Evolutionary conservation across 2,888 invertebrate species (phyloP).

Genomic region (Branchipolynoe longqiensis): DNA sequence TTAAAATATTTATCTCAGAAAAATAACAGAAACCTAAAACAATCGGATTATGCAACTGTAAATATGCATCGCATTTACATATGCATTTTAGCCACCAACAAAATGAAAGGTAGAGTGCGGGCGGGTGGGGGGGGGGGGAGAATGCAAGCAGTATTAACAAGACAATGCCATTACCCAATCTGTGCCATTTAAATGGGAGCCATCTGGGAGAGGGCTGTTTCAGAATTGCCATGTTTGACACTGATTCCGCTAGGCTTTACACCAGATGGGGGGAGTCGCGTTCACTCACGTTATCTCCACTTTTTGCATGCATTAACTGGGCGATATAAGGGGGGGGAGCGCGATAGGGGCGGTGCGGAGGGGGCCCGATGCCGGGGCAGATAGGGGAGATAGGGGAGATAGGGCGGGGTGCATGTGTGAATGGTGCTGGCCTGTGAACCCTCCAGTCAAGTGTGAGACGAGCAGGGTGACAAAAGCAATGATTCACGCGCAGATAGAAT

Average conservation of each 20-base stretch:
- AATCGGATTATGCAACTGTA: too few relatives aligned
- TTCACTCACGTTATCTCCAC: neutral
- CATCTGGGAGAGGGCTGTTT: too few relatives aligned
- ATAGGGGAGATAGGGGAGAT: constrained; percentile 1
- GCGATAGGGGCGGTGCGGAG: constrained; percentile 12
- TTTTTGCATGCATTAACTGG: constrained; percentile 25
- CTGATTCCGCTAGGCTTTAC: neutral
- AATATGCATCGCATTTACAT: too few relatives aligned
- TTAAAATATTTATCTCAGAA: too few relatives aligned
- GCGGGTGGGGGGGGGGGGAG: too few relatives aligned
- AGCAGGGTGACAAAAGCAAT: constrained; percentile 42
- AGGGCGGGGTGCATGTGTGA: constrained; percentile 14
- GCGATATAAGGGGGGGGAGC: neutral
- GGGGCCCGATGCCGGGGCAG: constrained; percentile 29
- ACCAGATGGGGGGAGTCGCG: constrained; percentile 8
- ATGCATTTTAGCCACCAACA: too few relatives aligned
- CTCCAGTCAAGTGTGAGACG: constrained; percentile 5
- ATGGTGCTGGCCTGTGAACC: neutral
- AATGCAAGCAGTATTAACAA: too few relatives aligned
- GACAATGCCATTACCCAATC: too few relatives aligned
- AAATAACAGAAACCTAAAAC: too few relatives aligned
- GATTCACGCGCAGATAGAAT: constrained; percentile 34
- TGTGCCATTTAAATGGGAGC: too few relatives aligned
- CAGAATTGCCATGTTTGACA: neutral
- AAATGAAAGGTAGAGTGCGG: too few relatives aligned